These are phyloP conservation scores for Rhinolophus sinicus DNA, from an alignment of 2,113 vertebrate species.

Conservation along the genomic window DNA sequence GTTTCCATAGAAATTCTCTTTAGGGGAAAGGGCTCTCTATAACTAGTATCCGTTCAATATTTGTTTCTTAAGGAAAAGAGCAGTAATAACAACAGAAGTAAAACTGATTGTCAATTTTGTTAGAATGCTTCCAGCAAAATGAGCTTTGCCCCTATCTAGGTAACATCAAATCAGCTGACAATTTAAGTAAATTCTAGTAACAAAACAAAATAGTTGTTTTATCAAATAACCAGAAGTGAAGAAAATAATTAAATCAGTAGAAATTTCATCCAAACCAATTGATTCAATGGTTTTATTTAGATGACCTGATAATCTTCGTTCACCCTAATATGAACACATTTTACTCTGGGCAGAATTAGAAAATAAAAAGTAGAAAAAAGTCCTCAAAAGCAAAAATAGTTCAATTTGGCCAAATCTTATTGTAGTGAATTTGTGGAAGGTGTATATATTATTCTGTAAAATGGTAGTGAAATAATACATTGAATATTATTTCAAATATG, in stretches of 20 bases:
- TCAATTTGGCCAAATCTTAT: background rate
- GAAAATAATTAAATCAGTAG: conserved; percentile 31
- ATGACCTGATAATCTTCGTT: background rate
- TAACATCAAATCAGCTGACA: background rate
- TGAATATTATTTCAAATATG: background rate
- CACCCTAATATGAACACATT: background rate
- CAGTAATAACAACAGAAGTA: conserved; percentile 30
- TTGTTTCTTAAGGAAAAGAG: conserved; percentile 55
- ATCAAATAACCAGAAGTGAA: conserved; percentile 1
- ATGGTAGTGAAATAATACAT: background rate
- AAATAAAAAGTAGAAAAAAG: background rate
- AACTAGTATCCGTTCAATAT: background rate
- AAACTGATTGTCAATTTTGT: conserved; percentile 21
- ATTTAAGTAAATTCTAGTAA: conserved; percentile 45
- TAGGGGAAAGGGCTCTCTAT: background rate
- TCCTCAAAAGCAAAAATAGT: background rate
- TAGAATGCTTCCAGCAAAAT: conserved; percentile 45
- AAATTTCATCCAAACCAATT: conserved; percentile 41
- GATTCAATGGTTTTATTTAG: conserved; percentile 29
- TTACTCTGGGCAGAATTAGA: background rate
- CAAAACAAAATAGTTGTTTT: conserved; percentile 10
- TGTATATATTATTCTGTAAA: background rate
- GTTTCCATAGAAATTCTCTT: conserved; percentile 31
- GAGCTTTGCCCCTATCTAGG: background rate
- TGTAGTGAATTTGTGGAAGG: background rate